phyloP scores from a whole-genome alignment of 2,113 vertebrate genomes.

The Albula glossodonta region DNA sequence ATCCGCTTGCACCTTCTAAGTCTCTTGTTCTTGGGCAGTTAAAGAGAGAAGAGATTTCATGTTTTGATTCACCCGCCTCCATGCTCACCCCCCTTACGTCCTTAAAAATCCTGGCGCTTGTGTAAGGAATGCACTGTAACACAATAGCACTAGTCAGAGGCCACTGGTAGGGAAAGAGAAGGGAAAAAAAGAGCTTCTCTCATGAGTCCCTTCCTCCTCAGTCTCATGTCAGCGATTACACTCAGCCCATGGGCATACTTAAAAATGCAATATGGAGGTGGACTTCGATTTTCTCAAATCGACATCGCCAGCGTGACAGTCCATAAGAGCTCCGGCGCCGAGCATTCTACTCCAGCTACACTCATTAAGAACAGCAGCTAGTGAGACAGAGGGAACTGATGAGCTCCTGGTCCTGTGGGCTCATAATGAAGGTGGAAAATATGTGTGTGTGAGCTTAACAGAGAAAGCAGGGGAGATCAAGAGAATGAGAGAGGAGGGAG shows the following conservation, averaged over 20 bases:
- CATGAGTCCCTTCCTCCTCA: slow-evolving; percentile 46
- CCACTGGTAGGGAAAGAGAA: slow-evolving; percentile 44
- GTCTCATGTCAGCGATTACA: slow-evolving; percentile 49
- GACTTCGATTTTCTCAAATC: slow-evolving; percentile 41
- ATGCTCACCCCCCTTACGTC: slow-evolving; percentile 23
- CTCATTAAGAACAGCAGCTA: slow-evolving; percentile 62
- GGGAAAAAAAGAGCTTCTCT: slow-evolving; percentile 38
- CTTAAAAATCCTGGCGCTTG: slow-evolving; percentile 56
- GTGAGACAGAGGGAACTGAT: slow-evolving; percentile 47
- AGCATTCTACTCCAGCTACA: slow-evolving; percentile 43
- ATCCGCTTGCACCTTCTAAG: slow-evolving; percentile 1
- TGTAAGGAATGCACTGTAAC: slow-evolving; percentile 58
- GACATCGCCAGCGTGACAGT: slow-evolving; percentile 64
- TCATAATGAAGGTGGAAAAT: slow-evolving; percentile 62
- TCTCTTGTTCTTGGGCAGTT: background rate
- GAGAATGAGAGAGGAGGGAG: slow-evolving; percentile 48
- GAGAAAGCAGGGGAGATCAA: slow-evolving; percentile 53
- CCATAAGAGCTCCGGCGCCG: slow-evolving; percentile 50
- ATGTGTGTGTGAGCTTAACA: slow-evolving; percentile 41
- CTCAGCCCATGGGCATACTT: slow-evolving; percentile 32
- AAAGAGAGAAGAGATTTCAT: slow-evolving; percentile 26
- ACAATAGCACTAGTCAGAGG: slow-evolving; percentile 57
- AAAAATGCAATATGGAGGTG: background rate
- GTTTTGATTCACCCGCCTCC: slow-evolving; percentile 41
- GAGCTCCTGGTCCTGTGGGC: slow-evolving; percentile 59